Percentiles rank a stretch among this genome's conserved stretches.
These are phyloP conservation scores for Indicator indicator DNA, from an alignment of 2,113 vertebrate genomes.

Conservation along the genomic window DNA sequence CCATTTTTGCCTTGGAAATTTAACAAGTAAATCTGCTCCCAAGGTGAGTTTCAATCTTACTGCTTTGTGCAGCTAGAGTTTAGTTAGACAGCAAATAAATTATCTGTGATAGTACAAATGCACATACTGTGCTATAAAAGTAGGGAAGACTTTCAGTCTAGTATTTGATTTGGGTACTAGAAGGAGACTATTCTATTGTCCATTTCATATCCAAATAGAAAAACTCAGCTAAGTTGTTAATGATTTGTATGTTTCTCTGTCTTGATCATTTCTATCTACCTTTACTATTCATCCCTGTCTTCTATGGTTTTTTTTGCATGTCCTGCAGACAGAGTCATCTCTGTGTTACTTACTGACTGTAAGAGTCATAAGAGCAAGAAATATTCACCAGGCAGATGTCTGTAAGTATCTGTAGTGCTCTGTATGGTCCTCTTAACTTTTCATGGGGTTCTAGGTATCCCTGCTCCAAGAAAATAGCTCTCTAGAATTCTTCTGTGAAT, in stretches of 20 bases:
- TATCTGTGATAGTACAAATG: background rate
- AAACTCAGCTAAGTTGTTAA: background rate
- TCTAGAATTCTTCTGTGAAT: background rate
- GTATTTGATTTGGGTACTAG: background rate
- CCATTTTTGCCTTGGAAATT: background rate
- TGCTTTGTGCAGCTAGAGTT: background rate
- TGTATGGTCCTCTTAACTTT: background rate
- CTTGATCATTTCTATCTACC: background rate
- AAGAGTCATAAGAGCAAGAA: slow-evolving; percentile 68
- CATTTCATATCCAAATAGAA: background rate
- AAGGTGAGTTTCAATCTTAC: background rate
- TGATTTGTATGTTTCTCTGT: background rate
- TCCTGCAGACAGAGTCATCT: slow-evolving; percentile 22
- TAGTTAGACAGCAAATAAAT: background rate
- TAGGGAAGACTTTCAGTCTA: background rate
- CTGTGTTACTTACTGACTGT: slow-evolving; percentile 59
- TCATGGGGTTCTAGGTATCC: background rate
- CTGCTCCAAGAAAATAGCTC: background rate
- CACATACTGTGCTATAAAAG: background rate
- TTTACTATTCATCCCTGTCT: background rate
- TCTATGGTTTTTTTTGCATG: background rate
- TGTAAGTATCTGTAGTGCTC: slow-evolving; percentile 38
- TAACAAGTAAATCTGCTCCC: background rate
- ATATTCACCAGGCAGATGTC: slow-evolving; percentile 53
- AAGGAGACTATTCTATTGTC: background rate